Evolutionary conservation across 2,113 vertebrate genomes (phyloP), one percentile per base, ranked within the genome.

Genomic region (Ariopsis seemanni): DNA sequence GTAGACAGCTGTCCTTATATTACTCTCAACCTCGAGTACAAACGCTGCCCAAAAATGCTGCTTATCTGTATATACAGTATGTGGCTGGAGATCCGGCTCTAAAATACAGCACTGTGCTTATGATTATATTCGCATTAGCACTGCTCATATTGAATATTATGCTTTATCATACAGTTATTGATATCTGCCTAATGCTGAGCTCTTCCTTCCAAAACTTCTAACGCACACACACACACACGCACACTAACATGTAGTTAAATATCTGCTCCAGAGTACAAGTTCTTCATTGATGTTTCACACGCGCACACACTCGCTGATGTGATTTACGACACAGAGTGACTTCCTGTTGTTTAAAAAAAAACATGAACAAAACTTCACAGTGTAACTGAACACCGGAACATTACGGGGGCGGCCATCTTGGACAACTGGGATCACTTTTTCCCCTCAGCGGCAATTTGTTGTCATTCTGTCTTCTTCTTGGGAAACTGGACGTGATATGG

Each of bases 321-420:
- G 74, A 4, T 53, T 77, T 77, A 77, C 20, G 74, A 77, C 48
- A 77, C 4, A 53, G 74, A 14, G 74, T 77, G 48, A 77, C 74
- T 77, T 77, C 74, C 74, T 77, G 74, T 77, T 77, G 48, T 77
- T 77, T 53, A 52, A 50, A 75, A 75, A 75, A 50, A 75, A 52
- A 52, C 0, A 75, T 18, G 74, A 77, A 52, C 48, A 25, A n/a
- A 77, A 25, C 74, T 77, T 79, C 22, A 55, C 48, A 53, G 50
- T 53, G 50, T 78, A 53, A 53, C 75, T 7, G 52, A 79, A 79
- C 75, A 79, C 50, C 27, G 48, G 75, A 79, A 55, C 75, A 27
- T 55, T 55, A 55, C 8, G 52, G 25, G 71, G 75, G 75, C 14
- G 75, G 75, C 75, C 75, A 79, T 79, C 25, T 79, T 79, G 75